Evolutionary conservation across 2,113 vertebrate species (phyloP), one percentile per base, ranked within the genome.

Genomic region (Delphinus delphis): DNA sequence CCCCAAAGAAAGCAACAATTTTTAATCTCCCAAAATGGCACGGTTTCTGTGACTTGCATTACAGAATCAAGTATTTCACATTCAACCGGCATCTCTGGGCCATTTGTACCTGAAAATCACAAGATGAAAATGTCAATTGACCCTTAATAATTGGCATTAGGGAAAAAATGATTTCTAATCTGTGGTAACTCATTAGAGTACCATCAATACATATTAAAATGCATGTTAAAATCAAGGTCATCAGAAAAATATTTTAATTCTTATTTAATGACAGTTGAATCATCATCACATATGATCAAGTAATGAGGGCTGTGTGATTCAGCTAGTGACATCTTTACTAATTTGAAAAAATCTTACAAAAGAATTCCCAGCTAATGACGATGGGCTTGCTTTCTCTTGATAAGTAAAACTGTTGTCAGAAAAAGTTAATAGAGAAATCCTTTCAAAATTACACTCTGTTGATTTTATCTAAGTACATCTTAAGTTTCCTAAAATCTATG

Each of bases 161-260:
- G 36, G 81, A 92, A 97, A 97, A 97, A 97, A 98, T 97, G 86
- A 98, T 95, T 90, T 98, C 93, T 96, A 97, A 98, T 98, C 97
- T 96, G 95, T 98, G 87, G 97, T 93, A 96, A 97, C 83, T 98
- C 95, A 97, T 96, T 95, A 96, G 86, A 93, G 62, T 95, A 83
- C 92, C 96, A 98, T 98, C 97, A 98, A 98, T 97, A 91, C 90
- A 83, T 98, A 98, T 97, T 98, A 98, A 96, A 94, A 97, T 97
- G 55, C 89, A 71, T 97, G 96, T 97, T 98, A 98, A 98, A 98
- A 95, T 97, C 97, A 98, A 38, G 83, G 98, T 98, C 96, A 98
- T 98, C 98, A 98, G 82, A 97, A 98, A 98, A 88, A 97, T 98
- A 98, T 98, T 98, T 98, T 98, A 98, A 98, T 98, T 98, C 88